Evolutionary conservation across 2,888 invertebrate species (phyloP), one percentile per base, ranked within the genome.

Genomic region (Folsomia manolachei): DNA sequence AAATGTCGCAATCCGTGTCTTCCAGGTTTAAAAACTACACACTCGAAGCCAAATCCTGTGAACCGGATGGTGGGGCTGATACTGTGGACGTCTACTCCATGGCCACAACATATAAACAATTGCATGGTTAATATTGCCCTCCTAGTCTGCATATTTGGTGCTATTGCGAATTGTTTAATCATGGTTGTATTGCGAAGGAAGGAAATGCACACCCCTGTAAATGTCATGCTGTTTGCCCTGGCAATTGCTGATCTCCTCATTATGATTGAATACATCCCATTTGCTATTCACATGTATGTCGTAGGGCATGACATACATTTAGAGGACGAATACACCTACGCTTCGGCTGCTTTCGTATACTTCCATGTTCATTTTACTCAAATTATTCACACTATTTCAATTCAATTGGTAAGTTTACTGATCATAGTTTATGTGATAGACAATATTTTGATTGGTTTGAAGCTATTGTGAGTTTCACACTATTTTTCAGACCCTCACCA

Each of bases 231-330:
- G 85, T 86, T 81, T 64, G 78, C 77, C 11, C 69, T 87, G 70
- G 86, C 87, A 0, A 84, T 93, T 0, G 92, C 94, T 1, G 95
- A 96, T 83, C 90, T 95, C 84, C 88, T 94, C 79, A 92, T 95
- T 27, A 95, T 96, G 90, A 84, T 94, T 83, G 94, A 94, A 81
- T 93, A 92, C 82, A 88, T 92, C 76, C 91, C 91, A 1, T 91
- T 90, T 82, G 88, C 89, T 2, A 86, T 89, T 68, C 90, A 91
- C 83, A 88, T 88, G 82, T 88, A 89, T 82, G 85, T 89, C 82
- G 87, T 81, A 63, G 71, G 76, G 23, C 73, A 72, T 62, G 73
- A 75, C 51, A n/a, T n/a, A n/a, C n/a, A n/a, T n/a, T 72, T 73
- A 39, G 75, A 81, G n/a, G 85, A 86, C 52, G 70, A 79, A 27